Evolutionary conservation across 2,113 vertebrate species (phyloP), one percentile per base, ranked within the genome.

Genomic region (Lagopus muta): DNA sequence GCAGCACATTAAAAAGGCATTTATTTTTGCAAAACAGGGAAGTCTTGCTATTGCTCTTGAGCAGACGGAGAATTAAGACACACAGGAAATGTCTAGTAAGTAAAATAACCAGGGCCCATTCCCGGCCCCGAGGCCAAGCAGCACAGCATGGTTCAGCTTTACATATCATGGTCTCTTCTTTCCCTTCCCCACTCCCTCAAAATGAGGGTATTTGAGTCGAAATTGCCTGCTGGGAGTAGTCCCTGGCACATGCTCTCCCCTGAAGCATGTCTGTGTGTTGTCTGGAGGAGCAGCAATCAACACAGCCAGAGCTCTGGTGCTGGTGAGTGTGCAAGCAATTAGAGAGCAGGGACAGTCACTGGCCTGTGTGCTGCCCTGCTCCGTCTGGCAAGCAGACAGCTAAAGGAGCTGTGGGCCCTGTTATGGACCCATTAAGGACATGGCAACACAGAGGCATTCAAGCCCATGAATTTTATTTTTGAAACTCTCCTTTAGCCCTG

Each of bases 81-180:
- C 86, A 78, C 80, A 96, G 96, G 95, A 95, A 96, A 96, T 11
- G 86, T 93, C 90, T 94, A 81, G 61, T 61, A 47, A 92, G 83
- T 61, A 88, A 96, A 93, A 94, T 90, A 94, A 86, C 76, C 83
- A 90, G 76, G 80, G 70, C 83, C 80, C 70, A 47, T 11, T 74
- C 54, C 64, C 47, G 81, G 88, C 93, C 93, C 90, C 0, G 57
- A 69, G 93, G 96, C 80, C 90, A 94, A 66, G 88, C 72, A 74
- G 88, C 86, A 52, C 76, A 83, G 86, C 86, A n/a, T 2, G 22
- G 73, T 80, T 88, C 76, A 86, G 77, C 47, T 27, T 65, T 61
- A 82, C 90, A 90, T 78, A 94, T 77, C 90, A 65, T 8, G 74
- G 57, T 15, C 88, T 83, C 90, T 87, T 88, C 82, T 74, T 83